phyloP scores from a whole-genome alignment of 2,797 vertebrate genomes.

The Coilia nasus region DNA sequence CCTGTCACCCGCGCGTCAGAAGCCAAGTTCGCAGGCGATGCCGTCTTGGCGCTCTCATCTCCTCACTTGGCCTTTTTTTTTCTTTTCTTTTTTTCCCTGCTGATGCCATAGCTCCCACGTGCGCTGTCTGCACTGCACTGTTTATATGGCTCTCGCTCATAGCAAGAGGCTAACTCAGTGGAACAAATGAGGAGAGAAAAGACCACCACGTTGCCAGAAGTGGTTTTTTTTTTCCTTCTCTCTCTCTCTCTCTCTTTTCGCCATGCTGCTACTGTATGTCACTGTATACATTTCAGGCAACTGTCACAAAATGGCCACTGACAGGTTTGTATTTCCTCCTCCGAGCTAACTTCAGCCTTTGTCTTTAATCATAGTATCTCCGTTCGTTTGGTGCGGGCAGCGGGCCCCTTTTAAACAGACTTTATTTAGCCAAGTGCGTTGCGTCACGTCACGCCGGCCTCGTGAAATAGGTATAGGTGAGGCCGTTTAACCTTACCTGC shows the following conservation, averaged over 20 bases:
- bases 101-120: slow-evolving; percentile 57
- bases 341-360: slow-evolving; percentile 32
- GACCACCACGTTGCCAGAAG: slow-evolving; percentile 71
- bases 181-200: slow-evolving; percentile 79
- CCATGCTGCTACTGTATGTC: too few species aligned
- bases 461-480: slow-evolving; percentile 45
- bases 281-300: too few species aligned
- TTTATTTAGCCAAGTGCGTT: slow-evolving; percentile 43
- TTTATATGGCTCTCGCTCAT: slow-evolving; percentile 80
- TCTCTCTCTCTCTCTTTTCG: not conserved
- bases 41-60: slow-evolving; percentile 61
- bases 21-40: slow-evolving; percentile 77
- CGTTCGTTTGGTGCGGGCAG: slow-evolving; percentile 37
- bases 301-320: too few species aligned
- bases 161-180: slow-evolving; percentile 79
- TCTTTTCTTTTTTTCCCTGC: slow-evolving; percentile 3
- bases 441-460: not conserved
- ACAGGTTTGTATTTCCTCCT: not conserved
- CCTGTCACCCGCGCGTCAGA: slow-evolving; percentile 75
- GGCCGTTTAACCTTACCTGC: slow-evolving; percentile 55
- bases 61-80: slow-evolving; percentile 26
- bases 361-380: slow-evolving; percentile 44
- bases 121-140: slow-evolving; percentile 58
- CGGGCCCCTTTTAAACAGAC: slow-evolving; percentile 40
- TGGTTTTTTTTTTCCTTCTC: not conserved